Evolutionary conservation across 2,888 invertebrate species (phyloP).

Genomic region (Calameuta pallipes): DNA sequence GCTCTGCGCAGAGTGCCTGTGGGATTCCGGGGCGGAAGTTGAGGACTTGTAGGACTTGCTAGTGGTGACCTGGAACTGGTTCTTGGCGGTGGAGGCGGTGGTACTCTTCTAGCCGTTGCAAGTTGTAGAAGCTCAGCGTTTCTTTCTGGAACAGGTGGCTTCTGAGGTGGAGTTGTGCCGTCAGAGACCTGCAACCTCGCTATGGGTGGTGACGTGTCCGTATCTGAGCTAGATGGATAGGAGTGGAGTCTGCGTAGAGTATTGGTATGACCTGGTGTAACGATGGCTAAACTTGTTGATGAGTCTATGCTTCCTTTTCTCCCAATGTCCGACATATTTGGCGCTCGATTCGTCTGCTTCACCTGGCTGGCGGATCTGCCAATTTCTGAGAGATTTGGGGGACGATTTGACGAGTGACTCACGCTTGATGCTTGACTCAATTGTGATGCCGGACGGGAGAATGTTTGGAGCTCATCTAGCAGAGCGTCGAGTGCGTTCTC

Average conservation of each 20-base stretch:
- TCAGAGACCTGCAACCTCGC: slow-evolving; percentile 69
- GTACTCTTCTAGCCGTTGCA: slow-evolving; percentile 79
- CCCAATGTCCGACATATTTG: slow-evolving; percentile 69
- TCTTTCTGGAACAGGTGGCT: slow-evolving; percentile 84
- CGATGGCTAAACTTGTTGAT: slow-evolving; percentile 61
- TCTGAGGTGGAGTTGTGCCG: slow-evolving; percentile 51
- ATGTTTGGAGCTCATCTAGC: slow-evolving; percentile 93
- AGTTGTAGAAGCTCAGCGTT: slow-evolving; percentile 82
- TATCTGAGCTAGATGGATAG: slow-evolving; percentile 88
- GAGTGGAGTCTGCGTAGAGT: slow-evolving; percentile 83
- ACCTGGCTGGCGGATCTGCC: slow-evolving; percentile 40
- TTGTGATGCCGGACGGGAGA: slow-evolving; percentile 77
- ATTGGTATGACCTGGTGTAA: slow-evolving; percentile 58
- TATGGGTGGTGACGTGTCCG: slow-evolving; percentile 81
- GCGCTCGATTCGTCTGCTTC: slow-evolving; percentile 49
- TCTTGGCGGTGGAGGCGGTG: slow-evolving; percentile 93
- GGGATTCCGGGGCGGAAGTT: slow-evolving; percentile 72
- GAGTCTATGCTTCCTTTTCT: slow-evolving; percentile 71
- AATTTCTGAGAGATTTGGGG: slow-evolving; percentile 34
- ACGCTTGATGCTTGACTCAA: slow-evolving; percentile 51
- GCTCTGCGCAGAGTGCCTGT: slow-evolving; percentile 57
- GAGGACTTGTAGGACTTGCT: slow-evolving; percentile 84
- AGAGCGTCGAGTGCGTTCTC: slow-evolving; percentile 98
- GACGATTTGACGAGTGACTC: slow-evolving; percentile 27
- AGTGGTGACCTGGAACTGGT: slow-evolving; percentile 90